Conservation (phyloP, 2,797 vertebrate genomes). For the Decapterus maruadsi region DNA sequence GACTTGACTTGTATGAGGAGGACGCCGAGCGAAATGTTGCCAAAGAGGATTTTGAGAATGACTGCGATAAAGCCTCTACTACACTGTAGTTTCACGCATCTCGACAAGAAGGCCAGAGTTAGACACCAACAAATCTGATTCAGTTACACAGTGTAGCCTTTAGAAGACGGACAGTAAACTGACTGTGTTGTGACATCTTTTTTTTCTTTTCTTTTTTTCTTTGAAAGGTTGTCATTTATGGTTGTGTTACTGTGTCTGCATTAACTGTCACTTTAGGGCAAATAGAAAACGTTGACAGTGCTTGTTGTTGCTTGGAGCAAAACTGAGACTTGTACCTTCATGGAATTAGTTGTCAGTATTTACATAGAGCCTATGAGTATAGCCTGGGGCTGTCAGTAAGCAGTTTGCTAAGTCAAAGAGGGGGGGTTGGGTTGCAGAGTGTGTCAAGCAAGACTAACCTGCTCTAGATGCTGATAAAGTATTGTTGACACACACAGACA, state of each 20-base stretch:
- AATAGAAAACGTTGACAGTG: not conserved
- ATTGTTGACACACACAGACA: constrained; percentile 14
- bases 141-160: not conserved
- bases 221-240: constrained; percentile 29
- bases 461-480: constrained; percentile 38
- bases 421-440: constrained; percentile 27
- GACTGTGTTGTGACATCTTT: constrained; percentile 3
- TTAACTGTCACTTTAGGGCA: constrained; percentile 3
- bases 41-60: constrained; percentile 45
- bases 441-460: constrained; percentile 47
- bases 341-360: constrained; percentile 25
- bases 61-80: constrained; percentile 48
- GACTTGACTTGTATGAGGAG: constrained; percentile 62
- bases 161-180: not conserved
- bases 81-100: constrained; percentile 42
- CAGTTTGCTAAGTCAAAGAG: constrained; percentile 22
- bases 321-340: constrained; percentile 2
- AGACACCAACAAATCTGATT: constrained; percentile 11
- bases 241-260: constrained; percentile 16
- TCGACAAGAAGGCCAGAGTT: constrained; percentile 58
- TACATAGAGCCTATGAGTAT: not conserved
- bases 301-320: not conserved
- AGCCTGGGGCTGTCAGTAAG: constrained; percentile 20
- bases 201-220: not conserved
- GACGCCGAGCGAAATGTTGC: constrained; percentile 27